These are phyloP conservation scores for Drosophila melanica DNA, from an alignment of 1,140 invertebrate genomes.

Conservation along the genomic window DNA sequence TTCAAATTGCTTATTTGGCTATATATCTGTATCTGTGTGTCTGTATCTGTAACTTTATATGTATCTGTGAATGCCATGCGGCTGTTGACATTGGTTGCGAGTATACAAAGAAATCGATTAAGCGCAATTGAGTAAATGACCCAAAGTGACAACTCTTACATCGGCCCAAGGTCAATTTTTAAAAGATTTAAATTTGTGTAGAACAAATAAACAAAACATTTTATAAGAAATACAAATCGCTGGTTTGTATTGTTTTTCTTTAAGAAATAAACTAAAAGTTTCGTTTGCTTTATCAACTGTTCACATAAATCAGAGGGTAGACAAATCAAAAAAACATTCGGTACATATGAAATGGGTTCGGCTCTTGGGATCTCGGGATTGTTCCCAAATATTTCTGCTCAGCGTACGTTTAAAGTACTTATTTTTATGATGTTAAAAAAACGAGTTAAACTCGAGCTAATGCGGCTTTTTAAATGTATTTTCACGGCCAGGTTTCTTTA, in stretches of 20 bases:
- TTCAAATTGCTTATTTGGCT: constrained; percentile 44
- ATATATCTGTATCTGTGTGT: constrained; percentile 24
- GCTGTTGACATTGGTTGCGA: constrained; percentile 59
- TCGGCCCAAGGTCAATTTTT: constrained; percentile 41
- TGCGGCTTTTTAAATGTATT: constrained; percentile 46
- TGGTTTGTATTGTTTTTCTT: background rate
- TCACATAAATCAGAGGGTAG: constrained; percentile 62
- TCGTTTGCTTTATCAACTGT: constrained; percentile 38
- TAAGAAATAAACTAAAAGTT: constrained; percentile 21
- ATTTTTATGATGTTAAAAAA: constrained; percentile 59
- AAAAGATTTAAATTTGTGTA: constrained; percentile 23
- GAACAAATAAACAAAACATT: constrained; percentile 28
- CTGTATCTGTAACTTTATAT: constrained; percentile 20
- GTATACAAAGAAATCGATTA: constrained; percentile 59
- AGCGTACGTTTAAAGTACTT: constrained; percentile 48
- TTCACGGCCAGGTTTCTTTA: constrained; percentile 27
- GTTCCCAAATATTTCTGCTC: constrained; percentile 13
- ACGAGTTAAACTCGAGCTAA: constrained; percentile 35
- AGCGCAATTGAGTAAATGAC: constrained; percentile 51
- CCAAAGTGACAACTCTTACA: constrained; percentile 25
- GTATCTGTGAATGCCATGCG: constrained; percentile 16
- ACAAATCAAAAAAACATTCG: constrained; percentile 55
- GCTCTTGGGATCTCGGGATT: background rate
- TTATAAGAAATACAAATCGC: constrained; percentile 16
- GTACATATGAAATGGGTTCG: background rate